Evolutionary conservation across 2,797 vertebrate genomes (phyloP), one percentile per base, ranked within the genome.

Genomic region (Orientallactaga sibirica): DNA sequence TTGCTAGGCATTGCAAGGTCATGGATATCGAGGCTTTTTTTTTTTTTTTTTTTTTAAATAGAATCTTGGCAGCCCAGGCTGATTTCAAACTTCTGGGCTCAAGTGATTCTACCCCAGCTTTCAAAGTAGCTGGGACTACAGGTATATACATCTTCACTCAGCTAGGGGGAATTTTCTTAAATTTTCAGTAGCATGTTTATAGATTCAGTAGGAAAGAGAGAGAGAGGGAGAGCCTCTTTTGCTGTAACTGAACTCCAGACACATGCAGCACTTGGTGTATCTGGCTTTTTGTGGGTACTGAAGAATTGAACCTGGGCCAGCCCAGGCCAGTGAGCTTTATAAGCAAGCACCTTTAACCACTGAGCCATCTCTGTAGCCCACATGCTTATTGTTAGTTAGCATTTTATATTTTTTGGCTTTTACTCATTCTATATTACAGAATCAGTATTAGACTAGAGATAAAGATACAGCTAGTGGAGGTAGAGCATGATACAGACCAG

Each of bases 341-440:
- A 48, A 48, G 48, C 48, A 48, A 48, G 48, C 48, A 48, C 48
- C 48, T 48, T 48, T 48, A 48, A 8, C 43, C 43, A 48, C 43
- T 48, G 8, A 48, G 43, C 43, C 43, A 48, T 48, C 48, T 48
- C 48, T 48, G 7, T 48, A 48, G 48, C 48, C 48, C 48, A 48
- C 48, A 48, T 48, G 48, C 48, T 94, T 96, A 71, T 87, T 91
- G 64, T 84, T 91, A 58, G 33, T 67, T 3, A 66, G 2, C 83
- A 70, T 82, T 94, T 76, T 88, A 61, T 81, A 61, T 66, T 87
- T 37, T 83, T 5, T 92, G 48, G 12, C 58, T 84, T 94, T 92
- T 95, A 80, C 78, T 2, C 43, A 70, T 91, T 95, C 27, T n/a
- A 43, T 74, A 64, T 52, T 73, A 67, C 55, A 22, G 48, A 19